Evolutionary conservation across 2,888 invertebrate species (phyloP).

Genomic region (Tuberolachnus salignus): DNA sequence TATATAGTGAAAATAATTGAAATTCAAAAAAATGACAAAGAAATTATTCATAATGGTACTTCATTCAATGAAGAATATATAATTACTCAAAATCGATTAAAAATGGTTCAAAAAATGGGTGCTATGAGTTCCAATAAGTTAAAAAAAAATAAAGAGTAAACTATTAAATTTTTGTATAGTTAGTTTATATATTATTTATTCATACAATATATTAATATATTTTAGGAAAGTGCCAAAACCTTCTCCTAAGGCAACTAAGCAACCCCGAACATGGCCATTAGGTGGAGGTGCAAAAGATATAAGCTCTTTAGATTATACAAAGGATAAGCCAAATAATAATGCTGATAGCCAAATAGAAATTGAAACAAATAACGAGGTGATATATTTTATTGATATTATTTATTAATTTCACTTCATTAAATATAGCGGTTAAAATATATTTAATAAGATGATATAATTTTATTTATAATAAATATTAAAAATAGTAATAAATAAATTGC

Average conservation of each 20-base stretch:
- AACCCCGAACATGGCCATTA: slow-evolving; percentile 88
- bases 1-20: slow-evolving; percentile 38
- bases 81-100: slow-evolving; percentile 77
- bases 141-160: slow-evolving; percentile 61
- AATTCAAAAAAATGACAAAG: slow-evolving; percentile 42
- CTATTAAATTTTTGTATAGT: slow-evolving; percentile 10
- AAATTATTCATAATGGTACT: slow-evolving; percentile 33
- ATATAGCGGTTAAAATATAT: neutral
- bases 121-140: slow-evolving; percentile 69
- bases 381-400: neutral
- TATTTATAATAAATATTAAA: neutral
- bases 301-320: slow-evolving; percentile 79
- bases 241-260: slow-evolving; percentile 78
- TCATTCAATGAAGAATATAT: slow-evolving; percentile 68
- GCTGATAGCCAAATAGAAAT: slow-evolving; percentile 42
- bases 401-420: neutral
- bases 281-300: slow-evolving; percentile 80
- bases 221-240: slow-evolving; percentile 66
- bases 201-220: slow-evolving; percentile 41
- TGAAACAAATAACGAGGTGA: slow-evolving; percentile 43
- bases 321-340: slow-evolving; percentile 66
- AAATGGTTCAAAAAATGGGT: slow-evolving; percentile 76
- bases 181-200: neutral
- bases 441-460: neutral
- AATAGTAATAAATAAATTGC: neutral